Percentiles rank a stretch among this genome's conserved stretches.
These are phyloP conservation scores for Pogonognathellus flavescens DNA, from an alignment of 1,140 invertebrate genomes.

Conservation along the genomic window DNA sequence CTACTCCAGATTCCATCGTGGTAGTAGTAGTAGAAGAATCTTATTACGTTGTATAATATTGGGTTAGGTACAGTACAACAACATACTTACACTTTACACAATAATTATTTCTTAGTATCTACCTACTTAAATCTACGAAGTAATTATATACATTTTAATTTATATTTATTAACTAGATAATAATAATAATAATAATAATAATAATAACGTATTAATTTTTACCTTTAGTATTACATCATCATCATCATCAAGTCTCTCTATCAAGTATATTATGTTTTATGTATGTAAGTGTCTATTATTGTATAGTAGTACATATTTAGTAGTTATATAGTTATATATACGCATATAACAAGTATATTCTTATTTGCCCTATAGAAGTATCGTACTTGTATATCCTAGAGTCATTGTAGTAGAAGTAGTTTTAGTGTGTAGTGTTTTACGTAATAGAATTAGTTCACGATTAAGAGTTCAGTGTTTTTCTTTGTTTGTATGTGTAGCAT, in stretches of 20 bases:
- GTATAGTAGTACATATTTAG: background rate
- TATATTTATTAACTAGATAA: background rate
- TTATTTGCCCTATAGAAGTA: background rate
- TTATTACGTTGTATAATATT: background rate
- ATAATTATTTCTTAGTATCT: background rate
- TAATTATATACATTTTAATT: background rate
- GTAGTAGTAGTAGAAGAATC: background rate
- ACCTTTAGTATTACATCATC: background rate
- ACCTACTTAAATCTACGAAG: background rate
- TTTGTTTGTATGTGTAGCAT: background rate
- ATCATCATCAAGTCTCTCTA: background rate
- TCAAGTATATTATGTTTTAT: background rate
- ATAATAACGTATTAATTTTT: background rate
- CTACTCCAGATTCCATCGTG: no score
- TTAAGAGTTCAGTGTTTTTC: conserved; percentile 15
- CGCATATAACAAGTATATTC: conserved; percentile 10
- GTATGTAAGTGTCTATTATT: conserved; percentile 10
- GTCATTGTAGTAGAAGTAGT: background rate
- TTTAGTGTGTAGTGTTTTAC: background rate
- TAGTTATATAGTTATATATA: background rate
- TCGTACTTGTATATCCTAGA: background rate
- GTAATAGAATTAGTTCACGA: conserved; percentile 5
- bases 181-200: background rate
- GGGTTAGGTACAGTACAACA: background rate
- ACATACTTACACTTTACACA: background rate